These are phyloP conservation scores for Lysandra bellargus DNA, from an alignment of 2,888 invertebrate species.

Conservation along the genomic window DNA sequence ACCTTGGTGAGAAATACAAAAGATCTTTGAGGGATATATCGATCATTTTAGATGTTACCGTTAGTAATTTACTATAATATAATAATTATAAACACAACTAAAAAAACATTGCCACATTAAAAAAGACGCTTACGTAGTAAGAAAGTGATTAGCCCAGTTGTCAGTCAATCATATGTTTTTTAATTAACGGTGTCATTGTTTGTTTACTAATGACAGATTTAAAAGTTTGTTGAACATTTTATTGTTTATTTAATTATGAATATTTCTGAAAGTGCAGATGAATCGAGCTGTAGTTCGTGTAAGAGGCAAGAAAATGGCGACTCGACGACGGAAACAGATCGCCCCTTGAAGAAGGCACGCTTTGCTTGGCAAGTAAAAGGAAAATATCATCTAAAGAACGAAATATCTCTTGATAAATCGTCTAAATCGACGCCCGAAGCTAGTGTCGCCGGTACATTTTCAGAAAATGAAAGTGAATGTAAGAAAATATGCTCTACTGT, in stretches of 20 bases:
- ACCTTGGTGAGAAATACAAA: neutral
- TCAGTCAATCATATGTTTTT: slow-evolving; percentile 74
- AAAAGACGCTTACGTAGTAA: slow-evolving; percentile 21
- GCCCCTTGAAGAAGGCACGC: slow-evolving; percentile 84
- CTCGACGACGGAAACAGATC: slow-evolving; percentile 72
- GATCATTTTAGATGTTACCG: neutral
- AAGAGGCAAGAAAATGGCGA: slow-evolving; percentile 78
- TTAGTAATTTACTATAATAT: neutral
- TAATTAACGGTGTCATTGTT: slow-evolving; percentile 76
- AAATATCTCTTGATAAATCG: slow-evolving; percentile 49
- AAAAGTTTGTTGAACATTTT: slow-evolving; percentile 33
- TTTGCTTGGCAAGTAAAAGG: slow-evolving; percentile 86
- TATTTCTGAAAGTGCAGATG: slow-evolving; percentile 61
- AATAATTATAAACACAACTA: neutral
- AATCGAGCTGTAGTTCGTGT: slow-evolving; percentile 74
- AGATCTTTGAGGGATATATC: neutral
- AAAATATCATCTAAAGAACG: slow-evolving; percentile 81
- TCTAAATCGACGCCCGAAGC: slow-evolving; percentile 42
- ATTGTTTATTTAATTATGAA: slow-evolving; percentile 54
- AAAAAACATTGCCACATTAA: slow-evolving; percentile 8
- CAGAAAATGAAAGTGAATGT: slow-evolving; percentile 48
- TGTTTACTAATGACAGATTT: slow-evolving; percentile 71
- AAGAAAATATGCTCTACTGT: slow-evolving; percentile 52
- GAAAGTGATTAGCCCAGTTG: slow-evolving; percentile 57
- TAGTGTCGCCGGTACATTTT: slow-evolving; percentile 47